A percentile compares a stretch with the other conserved stretches of the same genome.
phyloP scores from a whole-genome alignment of 2,888 invertebrate species.

The Apodemia zela region DNA sequence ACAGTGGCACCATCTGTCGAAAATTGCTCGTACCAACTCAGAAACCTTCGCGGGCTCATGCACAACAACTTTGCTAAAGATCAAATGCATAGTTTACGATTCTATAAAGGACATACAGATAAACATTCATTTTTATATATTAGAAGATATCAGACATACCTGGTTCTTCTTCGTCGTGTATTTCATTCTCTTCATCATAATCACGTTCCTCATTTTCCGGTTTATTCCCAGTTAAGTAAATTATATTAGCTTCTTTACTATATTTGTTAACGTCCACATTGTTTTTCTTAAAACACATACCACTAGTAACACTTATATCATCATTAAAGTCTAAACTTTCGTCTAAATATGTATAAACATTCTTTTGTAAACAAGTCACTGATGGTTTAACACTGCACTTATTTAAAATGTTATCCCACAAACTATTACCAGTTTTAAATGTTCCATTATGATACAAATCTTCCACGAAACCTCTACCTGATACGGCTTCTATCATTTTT shows the following conservation, averaged over 20 bases:
- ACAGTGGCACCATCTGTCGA: too few relatives aligned
- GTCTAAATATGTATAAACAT: conserved; percentile 86
- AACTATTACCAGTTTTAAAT: conserved; percentile 81
- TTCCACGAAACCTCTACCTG: conserved; percentile 57
- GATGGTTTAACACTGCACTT: conserved; percentile 85
- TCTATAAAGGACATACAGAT: too few relatives aligned
- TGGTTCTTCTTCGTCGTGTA: conserved; percentile 57
- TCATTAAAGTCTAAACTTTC: conserved; percentile 82
- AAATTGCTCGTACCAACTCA: too few relatives aligned
- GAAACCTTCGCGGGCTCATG: too few relatives aligned
- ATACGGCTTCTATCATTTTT: conserved; percentile 54
- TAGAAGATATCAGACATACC: conserved; percentile 51
- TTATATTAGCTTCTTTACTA: conserved; percentile 74
- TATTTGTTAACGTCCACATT: conserved; percentile 80
- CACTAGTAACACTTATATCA: conserved; percentile 84
- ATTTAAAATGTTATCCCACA: conserved; percentile 87
- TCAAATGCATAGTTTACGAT: too few relatives aligned
- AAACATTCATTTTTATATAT: too few relatives aligned
- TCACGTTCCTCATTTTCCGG: conserved; percentile 43
- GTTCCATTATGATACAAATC: conserved; percentile 69
- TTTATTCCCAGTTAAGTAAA: conserved; percentile 62
- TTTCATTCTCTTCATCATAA: conserved; percentile 61
- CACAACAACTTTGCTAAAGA: too few relatives aligned
- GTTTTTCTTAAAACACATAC: conserved; percentile 83
- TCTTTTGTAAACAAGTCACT: conserved; percentile 88